Evolutionary conservation across 2,113 vertebrate genomes (phyloP).

Genomic region (Vulpes vulpes): DNA sequence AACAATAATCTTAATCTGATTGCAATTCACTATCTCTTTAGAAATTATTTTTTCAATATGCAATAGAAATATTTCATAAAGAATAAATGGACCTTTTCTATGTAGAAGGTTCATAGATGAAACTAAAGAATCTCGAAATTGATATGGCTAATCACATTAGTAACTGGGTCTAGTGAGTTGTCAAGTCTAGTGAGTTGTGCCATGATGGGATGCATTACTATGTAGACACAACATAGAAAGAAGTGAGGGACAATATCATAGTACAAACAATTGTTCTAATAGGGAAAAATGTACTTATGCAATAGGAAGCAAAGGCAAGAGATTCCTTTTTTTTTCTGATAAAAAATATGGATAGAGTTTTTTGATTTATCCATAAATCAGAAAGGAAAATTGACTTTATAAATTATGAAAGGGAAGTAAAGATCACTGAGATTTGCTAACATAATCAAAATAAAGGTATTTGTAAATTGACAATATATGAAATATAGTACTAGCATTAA

Average conservation of each 20-base stretch:
- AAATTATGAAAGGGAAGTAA: neutral
- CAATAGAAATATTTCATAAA: neutral
- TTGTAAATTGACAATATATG: neutral
- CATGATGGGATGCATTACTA: neutral
- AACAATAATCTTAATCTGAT: neutral
- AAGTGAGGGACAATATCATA: neutral
- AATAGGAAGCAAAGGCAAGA: neutral
- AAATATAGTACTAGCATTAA: neutral
- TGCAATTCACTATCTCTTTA: neutral
- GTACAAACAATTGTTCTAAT: neutral
- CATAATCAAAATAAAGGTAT: neutral
- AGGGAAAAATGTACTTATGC: neutral
- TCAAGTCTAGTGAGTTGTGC: neutral
- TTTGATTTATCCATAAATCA: neutral
- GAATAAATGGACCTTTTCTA: neutral
- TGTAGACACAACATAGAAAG: neutral
- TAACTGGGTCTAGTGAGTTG: neutral
- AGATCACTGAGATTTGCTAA: neutral
- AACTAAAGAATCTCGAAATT: neutral
- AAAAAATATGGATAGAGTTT: neutral
- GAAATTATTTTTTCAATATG: neutral
- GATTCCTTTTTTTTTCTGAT: neutral
- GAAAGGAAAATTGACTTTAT: neutral
- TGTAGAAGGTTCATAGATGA: neutral
- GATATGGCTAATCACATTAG: neutral